A percentile compares a stretch with the other conserved stretches of the same genome.
These are phyloP conservation scores for Parotia lawesii DNA, from an alignment of 2,113 vertebrate genomes.

Conservation along the genomic window DNA sequence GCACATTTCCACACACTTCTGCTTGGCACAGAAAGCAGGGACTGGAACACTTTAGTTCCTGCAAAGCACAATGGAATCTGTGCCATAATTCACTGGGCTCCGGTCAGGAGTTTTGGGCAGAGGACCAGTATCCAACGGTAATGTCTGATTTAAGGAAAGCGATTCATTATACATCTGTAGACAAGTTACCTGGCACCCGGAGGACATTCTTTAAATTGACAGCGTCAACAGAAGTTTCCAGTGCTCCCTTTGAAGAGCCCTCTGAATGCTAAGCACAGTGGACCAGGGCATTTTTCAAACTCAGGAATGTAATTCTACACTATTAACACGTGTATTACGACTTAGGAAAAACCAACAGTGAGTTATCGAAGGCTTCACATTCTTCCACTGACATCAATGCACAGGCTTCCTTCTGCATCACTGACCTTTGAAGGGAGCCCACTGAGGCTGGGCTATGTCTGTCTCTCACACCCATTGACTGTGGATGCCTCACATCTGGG, in stretches of 20 bases:
- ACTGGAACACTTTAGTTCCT: conserved; percentile 1
- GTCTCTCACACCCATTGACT: not conserved
- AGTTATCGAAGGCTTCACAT: not conserved
- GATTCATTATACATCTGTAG: conserved; percentile 19
- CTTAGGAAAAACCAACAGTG: not conserved
- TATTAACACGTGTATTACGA: not conserved
- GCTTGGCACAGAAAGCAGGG: not conserved
- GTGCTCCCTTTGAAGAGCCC: not conserved
- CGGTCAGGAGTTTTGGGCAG: not conserved
- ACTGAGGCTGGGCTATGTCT: not conserved
- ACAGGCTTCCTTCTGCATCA: not conserved
- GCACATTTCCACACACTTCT: conserved; percentile 34
- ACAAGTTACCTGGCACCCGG: not conserved
- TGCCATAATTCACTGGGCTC: conserved; percentile 3
- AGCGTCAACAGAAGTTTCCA: conserved; percentile 7
- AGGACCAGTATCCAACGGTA: not conserved
- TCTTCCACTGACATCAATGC: not conserved
- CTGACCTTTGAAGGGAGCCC: not conserved
- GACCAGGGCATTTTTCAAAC: not conserved
- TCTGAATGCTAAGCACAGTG: not conserved
- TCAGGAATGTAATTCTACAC: not conserved
- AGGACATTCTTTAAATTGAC: conserved; percentile 22
- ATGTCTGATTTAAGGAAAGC: conserved; percentile 14
- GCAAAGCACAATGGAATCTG: conserved; percentile 39
- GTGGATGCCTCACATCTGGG: not conserved